These are phyloP conservation scores for Sorex maritimensis DNA, from an alignment of 2,797 vertebrate species.

Conservation along the genomic window DNA sequence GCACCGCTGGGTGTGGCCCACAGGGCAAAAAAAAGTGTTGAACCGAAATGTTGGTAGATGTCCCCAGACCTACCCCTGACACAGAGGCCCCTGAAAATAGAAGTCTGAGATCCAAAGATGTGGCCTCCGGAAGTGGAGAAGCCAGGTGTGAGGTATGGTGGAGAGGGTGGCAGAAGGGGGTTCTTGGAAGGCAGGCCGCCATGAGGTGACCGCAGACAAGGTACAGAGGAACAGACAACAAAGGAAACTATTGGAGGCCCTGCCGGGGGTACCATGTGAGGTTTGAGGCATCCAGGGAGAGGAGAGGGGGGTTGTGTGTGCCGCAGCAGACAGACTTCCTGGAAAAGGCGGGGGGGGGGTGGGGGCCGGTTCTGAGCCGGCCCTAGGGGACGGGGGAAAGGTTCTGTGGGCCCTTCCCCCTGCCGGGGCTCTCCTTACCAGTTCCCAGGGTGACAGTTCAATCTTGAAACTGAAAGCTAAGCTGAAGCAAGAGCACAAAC, in stretches of 20 bases:
- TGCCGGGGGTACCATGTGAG: neutral
- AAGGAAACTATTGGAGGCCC: constrained; percentile 41
- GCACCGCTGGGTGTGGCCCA: too few species aligned
- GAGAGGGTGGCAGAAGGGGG: neutral
- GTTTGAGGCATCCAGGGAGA: neutral
- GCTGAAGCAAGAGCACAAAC: constrained; percentile 68
- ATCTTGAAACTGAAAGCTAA: constrained; percentile 86
- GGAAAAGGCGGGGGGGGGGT: constrained; percentile 54
- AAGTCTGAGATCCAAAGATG: neutral
- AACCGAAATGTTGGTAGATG: neutral
- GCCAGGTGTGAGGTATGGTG: neutral
- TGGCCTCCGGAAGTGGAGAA: constrained; percentile 6
- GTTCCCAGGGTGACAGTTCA: constrained; percentile 84
- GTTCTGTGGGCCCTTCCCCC: constrained; percentile 63
- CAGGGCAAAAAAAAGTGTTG: neutral
- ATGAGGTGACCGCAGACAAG: neutral
- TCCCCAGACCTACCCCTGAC: neutral
- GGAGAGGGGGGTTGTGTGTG: neutral
- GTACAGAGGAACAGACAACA: neutral
- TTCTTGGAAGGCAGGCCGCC: neutral
- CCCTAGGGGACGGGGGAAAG: constrained; percentile 63
- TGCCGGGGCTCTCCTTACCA: constrained; percentile 66
- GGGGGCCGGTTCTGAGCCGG: neutral
- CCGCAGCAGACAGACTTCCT: constrained; percentile 67
- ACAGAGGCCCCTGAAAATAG: neutral